Percentiles rank a stretch among this genome's conserved stretches.
These are phyloP conservation scores for Dorcus parallelipipedus DNA, from an alignment of 2,888 invertebrate species.

Conservation along the genomic window DNA sequence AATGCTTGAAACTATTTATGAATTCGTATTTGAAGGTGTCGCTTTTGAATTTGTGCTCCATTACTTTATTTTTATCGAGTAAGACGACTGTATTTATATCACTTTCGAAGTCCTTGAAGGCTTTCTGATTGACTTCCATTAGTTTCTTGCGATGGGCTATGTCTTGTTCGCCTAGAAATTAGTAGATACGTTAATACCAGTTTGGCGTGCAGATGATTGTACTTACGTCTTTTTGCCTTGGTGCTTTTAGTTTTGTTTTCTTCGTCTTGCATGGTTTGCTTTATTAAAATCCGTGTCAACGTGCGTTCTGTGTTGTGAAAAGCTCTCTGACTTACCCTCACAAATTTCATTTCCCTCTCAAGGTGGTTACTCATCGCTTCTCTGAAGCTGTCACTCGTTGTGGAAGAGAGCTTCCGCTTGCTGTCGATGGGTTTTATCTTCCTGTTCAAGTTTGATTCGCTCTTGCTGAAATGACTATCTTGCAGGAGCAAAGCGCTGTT, in stretches of 20 bases:
- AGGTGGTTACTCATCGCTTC: neutral
- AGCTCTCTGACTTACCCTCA: slow-evolving; percentile 10
- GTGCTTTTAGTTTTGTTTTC: too few relatives aligned
- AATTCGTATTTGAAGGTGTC: too few relatives aligned
- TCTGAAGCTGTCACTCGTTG: neutral
- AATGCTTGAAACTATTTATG: too few relatives aligned
- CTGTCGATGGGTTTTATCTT: neutral
- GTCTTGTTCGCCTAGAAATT: slow-evolving; percentile 3
- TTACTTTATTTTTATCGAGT: slow-evolving; percentile 4
- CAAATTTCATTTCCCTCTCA: slow-evolving; percentile 2
- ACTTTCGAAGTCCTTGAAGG: slow-evolving; percentile 15
- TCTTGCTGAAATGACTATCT: slow-evolving; percentile 4
- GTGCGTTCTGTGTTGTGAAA: slow-evolving; percentile 15
- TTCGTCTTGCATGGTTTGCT: neutral
- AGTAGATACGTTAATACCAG: too few relatives aligned
- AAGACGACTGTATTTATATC: slow-evolving; percentile 14
- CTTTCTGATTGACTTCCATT: slow-evolving; percentile 13
- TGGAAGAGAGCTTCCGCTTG: too few relatives aligned
- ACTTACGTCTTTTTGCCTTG: too few relatives aligned
- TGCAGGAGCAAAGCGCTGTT: neutral
- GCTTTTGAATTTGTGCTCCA: too few relatives aligned
- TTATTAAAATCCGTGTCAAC: slow-evolving; percentile 11
- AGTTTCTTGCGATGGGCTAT: slow-evolving; percentile 11
- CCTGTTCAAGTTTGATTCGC: slow-evolving; percentile 9
- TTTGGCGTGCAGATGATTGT: too few relatives aligned